phyloP scores from a whole-genome alignment of 2,797 vertebrate species.

The Ptychadena robeensis region DNA sequence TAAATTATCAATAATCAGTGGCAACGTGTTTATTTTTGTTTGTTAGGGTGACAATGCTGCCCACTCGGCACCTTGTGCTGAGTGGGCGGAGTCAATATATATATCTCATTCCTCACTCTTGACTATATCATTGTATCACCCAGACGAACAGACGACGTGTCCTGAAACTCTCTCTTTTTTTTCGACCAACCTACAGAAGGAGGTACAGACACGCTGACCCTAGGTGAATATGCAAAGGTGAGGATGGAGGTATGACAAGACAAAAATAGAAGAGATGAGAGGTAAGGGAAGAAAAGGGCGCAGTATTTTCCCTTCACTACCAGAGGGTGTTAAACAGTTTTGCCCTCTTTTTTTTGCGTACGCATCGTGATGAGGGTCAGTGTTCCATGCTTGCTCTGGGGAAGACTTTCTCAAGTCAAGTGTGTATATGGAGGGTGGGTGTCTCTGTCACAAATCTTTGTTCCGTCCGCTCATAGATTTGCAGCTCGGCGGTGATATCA shows the following conservation, averaged over 20 bases:
- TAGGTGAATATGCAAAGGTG: constrained; percentile 28
- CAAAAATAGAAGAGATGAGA: constrained; percentile 33
- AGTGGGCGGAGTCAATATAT: constrained; percentile 2
- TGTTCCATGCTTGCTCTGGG: constrained; percentile 69
- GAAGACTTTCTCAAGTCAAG: constrained; percentile 80
- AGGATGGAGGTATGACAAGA: constrained; percentile 35
- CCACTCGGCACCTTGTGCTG: constrained; percentile 19
- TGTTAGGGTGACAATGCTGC: constrained; percentile 15
- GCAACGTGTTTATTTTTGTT: constrained; percentile 2
- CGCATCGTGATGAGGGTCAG: constrained; percentile 33
- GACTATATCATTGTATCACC: constrained; percentile 21
- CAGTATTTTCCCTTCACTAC: constrained; percentile 53
- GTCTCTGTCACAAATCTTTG: constrained; percentile 66
- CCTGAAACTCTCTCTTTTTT: not conserved
- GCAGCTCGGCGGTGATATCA: constrained; percentile 87
- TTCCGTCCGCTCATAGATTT: constrained; percentile 68
- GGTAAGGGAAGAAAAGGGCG: constrained; percentile 39
- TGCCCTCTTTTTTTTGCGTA: constrained; percentile 16
- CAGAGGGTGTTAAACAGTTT: constrained; percentile 50
- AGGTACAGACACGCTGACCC: constrained; percentile 19
- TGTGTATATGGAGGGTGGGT: constrained; percentile 66
- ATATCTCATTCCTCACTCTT: not conserved
- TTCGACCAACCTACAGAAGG: not conserved
- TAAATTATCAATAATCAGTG: constrained; percentile 15
- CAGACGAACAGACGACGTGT: constrained; percentile 7